phyloP scores from a whole-genome alignment of 2,113 vertebrate species.

The Bettongia penicillata region DNA sequence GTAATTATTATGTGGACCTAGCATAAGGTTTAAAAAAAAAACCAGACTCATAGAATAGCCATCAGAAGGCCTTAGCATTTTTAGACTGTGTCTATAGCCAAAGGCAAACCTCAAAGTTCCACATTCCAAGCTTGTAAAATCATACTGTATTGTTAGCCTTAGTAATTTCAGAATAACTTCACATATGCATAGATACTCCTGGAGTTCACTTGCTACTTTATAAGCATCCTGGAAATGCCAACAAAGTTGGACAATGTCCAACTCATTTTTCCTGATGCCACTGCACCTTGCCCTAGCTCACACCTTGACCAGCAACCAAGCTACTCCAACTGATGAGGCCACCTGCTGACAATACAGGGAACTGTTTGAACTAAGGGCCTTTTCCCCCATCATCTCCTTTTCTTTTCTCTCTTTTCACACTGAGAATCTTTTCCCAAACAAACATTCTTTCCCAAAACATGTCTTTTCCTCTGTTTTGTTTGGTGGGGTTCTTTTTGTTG shows the following conservation, averaged over 20 bases:
- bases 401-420: neutral
- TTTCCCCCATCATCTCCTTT: neutral
- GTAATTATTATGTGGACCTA: slow-evolving; percentile 45
- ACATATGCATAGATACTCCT: neutral
- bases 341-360: neutral
- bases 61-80: neutral
- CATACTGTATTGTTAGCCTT: neutral
- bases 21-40: slow-evolving; percentile 16
- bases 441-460: neutral
- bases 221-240: neutral
- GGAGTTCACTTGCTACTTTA: neutral
- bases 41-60: neutral
- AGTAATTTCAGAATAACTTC: neutral
- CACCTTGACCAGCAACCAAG: neutral
- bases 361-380: neutral
- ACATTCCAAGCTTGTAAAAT: neutral
- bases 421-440: neutral
- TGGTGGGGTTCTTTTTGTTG: neutral
- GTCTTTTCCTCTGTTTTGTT: neutral
- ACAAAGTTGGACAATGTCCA: neutral
- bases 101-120: neutral
- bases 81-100: neutral
- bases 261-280: neutral
- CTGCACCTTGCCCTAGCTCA: neutral
- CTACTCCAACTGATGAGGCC: neutral